phyloP scores from a whole-genome alignment of 2,797 vertebrate genomes.

The Lophius americanus region DNA sequence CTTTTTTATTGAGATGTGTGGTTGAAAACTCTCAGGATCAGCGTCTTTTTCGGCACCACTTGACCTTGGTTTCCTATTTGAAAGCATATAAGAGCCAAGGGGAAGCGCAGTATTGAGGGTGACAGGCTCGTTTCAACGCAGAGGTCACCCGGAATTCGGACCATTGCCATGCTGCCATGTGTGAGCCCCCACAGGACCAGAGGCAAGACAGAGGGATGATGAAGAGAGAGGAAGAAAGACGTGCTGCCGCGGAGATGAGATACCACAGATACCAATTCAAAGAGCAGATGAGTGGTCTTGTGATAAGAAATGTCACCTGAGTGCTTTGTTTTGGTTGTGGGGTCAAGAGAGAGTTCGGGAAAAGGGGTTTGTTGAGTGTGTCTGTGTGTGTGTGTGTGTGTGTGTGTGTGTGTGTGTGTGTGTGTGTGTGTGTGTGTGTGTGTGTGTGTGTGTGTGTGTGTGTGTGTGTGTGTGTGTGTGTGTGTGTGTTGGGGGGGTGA shows the following conservation, averaged over 20 bases:
- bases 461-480: conserved; percentile 10
- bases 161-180: neutral
- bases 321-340: conserved; percentile 72
- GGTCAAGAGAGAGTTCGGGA: conserved; percentile 69
- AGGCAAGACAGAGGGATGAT: neutral
- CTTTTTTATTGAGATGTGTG: conserved; percentile 32
- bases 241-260: conserved; percentile 46
- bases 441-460: conserved; percentile 9
- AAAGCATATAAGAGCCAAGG: conserved; percentile 34
- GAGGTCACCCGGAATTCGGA: conserved; percentile 44
- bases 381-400: conserved; percentile 16
- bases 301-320: conserved; percentile 79
- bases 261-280: conserved; percentile 52
- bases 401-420: conserved; percentile 18
- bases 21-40: conserved; percentile 18
- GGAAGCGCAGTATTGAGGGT: conserved; percentile 24
- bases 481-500: conserved; percentile 17
- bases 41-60: conserved; percentile 36
- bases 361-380: conserved; percentile 15
- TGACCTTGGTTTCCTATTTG: conserved; percentile 54
- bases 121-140: conserved; percentile 52
- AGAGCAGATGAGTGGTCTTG: conserved; percentile 51
- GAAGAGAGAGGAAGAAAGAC: conserved; percentile 20
- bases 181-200: conserved; percentile 22
- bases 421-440: conserved; percentile 15